Conservation (phyloP, 2,888 invertebrate genomes). For the Sarcophaga variegata region DNA sequence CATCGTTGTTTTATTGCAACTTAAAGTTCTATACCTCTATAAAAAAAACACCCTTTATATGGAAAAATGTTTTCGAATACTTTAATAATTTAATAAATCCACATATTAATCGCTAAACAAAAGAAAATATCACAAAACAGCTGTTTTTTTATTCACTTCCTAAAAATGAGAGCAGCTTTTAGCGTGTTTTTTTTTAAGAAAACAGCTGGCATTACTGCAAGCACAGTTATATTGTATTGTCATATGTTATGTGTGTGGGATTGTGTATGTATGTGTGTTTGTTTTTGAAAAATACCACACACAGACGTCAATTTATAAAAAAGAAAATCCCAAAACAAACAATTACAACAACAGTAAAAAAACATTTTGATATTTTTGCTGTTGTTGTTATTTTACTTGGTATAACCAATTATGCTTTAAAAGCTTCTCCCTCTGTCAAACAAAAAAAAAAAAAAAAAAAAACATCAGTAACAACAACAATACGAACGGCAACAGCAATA, state of each 20-base stretch:
- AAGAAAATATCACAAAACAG: too few relatives aligned
- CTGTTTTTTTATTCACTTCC: too few relatives aligned
- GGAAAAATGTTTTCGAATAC: too few relatives aligned
- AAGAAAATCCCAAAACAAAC: background rate
- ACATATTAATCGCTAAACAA: too few relatives aligned
- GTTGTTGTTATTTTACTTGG: conserved; percentile 59
- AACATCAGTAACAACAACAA: conserved; percentile 63
- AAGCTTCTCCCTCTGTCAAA: conserved; percentile 61
- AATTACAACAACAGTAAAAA: conserved; percentile 37
- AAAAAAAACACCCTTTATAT: too few relatives aligned
- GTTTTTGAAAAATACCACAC: conserved; percentile 37
- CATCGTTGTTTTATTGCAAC: too few relatives aligned
- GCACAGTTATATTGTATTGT: background rate
- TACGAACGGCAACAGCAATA: conserved; percentile 48
- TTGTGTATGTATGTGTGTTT: conserved; percentile 3
- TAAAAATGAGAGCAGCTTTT: background rate
- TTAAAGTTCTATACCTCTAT: too few relatives aligned
- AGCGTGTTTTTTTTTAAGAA: background rate
- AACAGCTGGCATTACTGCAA: background rate
- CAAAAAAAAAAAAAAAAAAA: conserved; percentile 60
- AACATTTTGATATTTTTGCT: conserved; percentile 9
- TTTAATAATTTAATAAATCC: too few relatives aligned
- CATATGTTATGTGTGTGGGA: conserved; percentile 13
- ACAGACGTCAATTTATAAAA: conserved; percentile 63
- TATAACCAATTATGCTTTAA: conserved; percentile 68